These are phyloP conservation scores for Uropsilus gracilis DNA, from an alignment of 2,113 vertebrate species.

Conservation along the genomic window DNA sequence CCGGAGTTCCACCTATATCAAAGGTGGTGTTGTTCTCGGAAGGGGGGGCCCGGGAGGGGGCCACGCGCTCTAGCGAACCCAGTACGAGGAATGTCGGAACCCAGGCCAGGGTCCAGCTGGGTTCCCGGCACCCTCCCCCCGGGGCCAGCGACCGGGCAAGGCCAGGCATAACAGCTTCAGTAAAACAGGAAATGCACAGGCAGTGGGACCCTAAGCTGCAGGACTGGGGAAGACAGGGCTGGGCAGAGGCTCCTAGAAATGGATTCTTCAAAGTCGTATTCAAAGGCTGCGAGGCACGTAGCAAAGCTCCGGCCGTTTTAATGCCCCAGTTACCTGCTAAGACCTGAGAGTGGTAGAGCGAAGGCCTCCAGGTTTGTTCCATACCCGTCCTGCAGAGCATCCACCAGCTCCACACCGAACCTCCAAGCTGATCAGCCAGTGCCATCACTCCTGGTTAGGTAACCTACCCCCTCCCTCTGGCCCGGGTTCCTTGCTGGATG, in stretches of 20 bases:
- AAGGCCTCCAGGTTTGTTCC: neutral
- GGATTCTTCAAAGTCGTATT: neutral
- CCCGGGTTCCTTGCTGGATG: neutral
- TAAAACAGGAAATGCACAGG: constrained; percentile 49
- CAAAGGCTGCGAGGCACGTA: too few species aligned
- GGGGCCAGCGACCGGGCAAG: neutral
- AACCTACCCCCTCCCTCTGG: neutral
- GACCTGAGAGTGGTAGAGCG: neutral
- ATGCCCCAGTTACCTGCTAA: neutral
- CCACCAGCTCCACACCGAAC: neutral
- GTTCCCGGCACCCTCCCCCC: neutral
- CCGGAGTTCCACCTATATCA: neutral
- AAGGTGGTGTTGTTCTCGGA: constrained; percentile 17
- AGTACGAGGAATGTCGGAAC: neutral
- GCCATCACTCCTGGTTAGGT: neutral
- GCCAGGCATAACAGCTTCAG: constrained; percentile 43
- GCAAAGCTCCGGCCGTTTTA: too few species aligned
- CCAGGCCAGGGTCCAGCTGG: neutral
- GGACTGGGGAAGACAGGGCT: neutral
- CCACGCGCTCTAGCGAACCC: neutral
- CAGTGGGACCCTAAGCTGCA: neutral
- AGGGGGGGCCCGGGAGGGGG: neutral
- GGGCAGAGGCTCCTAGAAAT: neutral
- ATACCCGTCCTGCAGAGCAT: neutral
- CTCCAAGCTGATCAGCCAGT: neutral